These are phyloP conservation scores for Threskiornis aethiopicus DNA, from an alignment of 2,797 vertebrate genomes.

Conservation along the genomic window DNA sequence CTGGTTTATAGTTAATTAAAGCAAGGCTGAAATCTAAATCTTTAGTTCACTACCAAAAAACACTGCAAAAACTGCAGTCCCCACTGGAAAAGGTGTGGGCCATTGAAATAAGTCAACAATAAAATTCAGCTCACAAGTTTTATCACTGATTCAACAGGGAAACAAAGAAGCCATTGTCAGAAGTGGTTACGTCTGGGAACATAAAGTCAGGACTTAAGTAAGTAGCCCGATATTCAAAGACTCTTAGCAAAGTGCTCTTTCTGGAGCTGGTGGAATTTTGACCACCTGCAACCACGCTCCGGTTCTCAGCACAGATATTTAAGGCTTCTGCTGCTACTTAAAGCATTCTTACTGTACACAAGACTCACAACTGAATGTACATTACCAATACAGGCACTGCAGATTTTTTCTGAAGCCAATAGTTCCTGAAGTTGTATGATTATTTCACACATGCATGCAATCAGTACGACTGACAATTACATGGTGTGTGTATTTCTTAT, in stretches of 20 bases:
- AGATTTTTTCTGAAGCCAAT: not conserved
- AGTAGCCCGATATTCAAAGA: not conserved
- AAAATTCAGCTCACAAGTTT: slow-evolving; percentile 38
- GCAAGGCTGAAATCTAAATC: not conserved
- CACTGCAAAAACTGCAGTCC: not conserved
- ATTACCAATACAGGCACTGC: not conserved
- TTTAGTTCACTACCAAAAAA: not conserved
- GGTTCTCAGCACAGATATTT: not conserved
- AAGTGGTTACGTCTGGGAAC: slow-evolving; percentile 10
- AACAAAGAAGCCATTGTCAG: slow-evolving; percentile 59
- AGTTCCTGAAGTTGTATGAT: not conserved
- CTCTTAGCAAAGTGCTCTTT: slow-evolving; percentile 6
- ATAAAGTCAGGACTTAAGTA: slow-evolving; percentile 11
- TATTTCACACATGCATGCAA: not conserved
- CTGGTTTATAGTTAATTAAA: not conserved
- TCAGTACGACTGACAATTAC: not conserved
- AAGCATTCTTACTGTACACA: not conserved
- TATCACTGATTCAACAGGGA: slow-evolving; percentile 51
- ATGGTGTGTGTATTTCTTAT: not conserved
- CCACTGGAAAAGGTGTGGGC: not conserved
- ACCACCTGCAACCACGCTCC: not conserved
- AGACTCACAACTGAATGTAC: accelerated
- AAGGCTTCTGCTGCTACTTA: not conserved
- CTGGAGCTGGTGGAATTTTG: not conserved
- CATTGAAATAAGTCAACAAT: slow-evolving; percentile 33